Percentiles rank a stretch among this genome's conserved stretches.
Conservation (phyloP, 2,113 vertebrate genomes). For the Ictalurus punctatus region DNA sequence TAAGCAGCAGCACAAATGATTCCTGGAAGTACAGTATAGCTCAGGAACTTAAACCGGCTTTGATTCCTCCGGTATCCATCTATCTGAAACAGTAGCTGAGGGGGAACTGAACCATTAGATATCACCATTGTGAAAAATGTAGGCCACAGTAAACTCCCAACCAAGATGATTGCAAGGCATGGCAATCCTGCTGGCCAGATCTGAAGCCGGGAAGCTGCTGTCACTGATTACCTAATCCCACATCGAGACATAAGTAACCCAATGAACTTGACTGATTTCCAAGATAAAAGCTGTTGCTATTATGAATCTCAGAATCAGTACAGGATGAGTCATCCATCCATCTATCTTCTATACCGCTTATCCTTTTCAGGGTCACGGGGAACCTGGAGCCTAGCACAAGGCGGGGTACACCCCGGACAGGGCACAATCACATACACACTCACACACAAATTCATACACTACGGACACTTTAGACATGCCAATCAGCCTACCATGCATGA, state of each 20-base stretch:
- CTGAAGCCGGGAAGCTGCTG: not conserved
- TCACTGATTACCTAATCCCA: not conserved
- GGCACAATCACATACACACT: too few species aligned
- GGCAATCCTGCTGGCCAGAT: not conserved
- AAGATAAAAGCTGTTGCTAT: not conserved
- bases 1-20: not conserved
- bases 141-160: not conserved
- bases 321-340: too few species aligned
- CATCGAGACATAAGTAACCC: not conserved
- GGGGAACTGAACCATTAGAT: too few species aligned
- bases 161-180: not conserved
- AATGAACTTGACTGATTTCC: not conserved
- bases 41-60: not conserved
- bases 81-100: not conserved
- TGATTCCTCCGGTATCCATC: not conserved
- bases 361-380: too few species aligned
- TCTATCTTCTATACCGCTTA: too few species aligned
- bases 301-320: not conserved
- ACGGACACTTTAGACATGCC: too few species aligned
- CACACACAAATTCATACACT: too few species aligned
- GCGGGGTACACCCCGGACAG: too few species aligned
- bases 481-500: too few species aligned
- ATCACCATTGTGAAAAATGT: not conserved
- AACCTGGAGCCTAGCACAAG: too few species aligned
- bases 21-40: not conserved